Evolutionary conservation across 2,888 invertebrate genomes (phyloP).

Genomic region (Sarcophaga variegata): DNA sequence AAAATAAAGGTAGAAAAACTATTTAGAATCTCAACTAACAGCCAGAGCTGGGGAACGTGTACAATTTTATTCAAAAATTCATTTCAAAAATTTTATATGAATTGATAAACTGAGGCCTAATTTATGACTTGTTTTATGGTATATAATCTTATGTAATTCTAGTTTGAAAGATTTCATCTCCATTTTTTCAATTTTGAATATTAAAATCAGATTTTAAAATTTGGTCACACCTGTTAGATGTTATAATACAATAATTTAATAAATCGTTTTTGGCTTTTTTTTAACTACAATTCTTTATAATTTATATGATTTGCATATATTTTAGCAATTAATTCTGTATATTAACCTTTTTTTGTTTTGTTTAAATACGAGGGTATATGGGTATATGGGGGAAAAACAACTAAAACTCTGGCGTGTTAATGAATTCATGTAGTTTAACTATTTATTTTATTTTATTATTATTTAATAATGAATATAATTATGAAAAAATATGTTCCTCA

Average conservation of each 20-base stretch:
- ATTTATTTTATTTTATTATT: too few relatives aligned
- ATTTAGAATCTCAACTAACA: neutral
- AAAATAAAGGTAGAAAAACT: neutral
- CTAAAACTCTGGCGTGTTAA: too few relatives aligned
- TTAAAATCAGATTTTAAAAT: neutral
- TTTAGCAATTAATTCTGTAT: conserved; percentile 7
- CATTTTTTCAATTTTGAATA: too few relatives aligned
- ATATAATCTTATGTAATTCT: too few relatives aligned
- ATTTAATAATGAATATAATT: too few relatives aligned
- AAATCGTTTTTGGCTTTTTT: neutral
- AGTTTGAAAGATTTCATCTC: too few relatives aligned
- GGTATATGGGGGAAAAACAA: neutral
- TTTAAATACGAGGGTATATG: neutral
- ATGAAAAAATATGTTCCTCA: too few relatives aligned
- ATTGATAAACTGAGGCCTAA: too few relatives aligned
- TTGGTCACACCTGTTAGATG: neutral
- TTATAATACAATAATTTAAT: neutral
- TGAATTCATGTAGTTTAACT: too few relatives aligned
- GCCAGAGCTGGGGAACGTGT: neutral
- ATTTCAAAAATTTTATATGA: too few relatives aligned
- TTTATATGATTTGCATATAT: conserved; percentile 27
- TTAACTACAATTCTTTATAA: neutral
- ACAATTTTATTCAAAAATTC: too few relatives aligned
- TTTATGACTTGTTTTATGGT: too few relatives aligned
- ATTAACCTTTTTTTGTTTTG: neutral